Conservation (phyloP, 2,113 vertebrate species). For the Chaetorhynchus papuensis region DNA sequence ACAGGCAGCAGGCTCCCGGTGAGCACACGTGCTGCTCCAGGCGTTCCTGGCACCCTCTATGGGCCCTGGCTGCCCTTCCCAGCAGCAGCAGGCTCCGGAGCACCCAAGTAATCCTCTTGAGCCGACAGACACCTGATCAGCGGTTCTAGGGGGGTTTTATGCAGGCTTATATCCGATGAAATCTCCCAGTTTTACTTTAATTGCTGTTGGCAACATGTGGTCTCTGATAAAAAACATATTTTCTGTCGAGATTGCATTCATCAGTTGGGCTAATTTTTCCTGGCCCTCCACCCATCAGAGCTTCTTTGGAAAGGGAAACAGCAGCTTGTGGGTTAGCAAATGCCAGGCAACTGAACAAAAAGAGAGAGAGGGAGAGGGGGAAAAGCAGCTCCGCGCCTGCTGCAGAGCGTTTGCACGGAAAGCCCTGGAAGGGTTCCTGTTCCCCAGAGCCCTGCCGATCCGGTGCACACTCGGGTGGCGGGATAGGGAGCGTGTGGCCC, state of each 20-base stretch:
- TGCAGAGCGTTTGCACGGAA: background rate
- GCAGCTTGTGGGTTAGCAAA: conserved; percentile 80
- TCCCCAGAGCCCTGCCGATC: conserved; percentile 31
- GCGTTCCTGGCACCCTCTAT: background rate
- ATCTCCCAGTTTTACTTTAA: conserved; percentile 76
- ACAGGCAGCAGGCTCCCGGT: background rate
- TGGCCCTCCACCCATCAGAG: conserved; percentile 78
- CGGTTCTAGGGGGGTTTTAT: background rate
- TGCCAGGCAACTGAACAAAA: conserved; percentile 75
- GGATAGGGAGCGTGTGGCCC: conserved; percentile 46
- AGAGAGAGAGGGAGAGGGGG: background rate
- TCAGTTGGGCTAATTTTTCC: conserved; percentile 80
- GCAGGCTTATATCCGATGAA: conserved; percentile 65
- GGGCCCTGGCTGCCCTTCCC: background rate
- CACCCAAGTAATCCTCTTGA: background rate
- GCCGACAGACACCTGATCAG: conserved; percentile 2
- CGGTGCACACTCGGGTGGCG: conserved; percentile 25
- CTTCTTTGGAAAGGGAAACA: conserved; percentile 76
- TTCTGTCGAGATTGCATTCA: conserved; percentile 75
- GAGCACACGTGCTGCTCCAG: background rate
- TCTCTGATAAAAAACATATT: conserved; percentile 84
- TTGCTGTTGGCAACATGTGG: conserved; percentile 79
- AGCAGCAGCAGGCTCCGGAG: background rate
- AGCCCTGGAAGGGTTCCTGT: conserved; percentile 42
- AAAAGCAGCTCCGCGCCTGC: background rate